Evolutionary conservation across 2,888 invertebrate species (phyloP).

Genomic region (Elegia similella): DNA sequence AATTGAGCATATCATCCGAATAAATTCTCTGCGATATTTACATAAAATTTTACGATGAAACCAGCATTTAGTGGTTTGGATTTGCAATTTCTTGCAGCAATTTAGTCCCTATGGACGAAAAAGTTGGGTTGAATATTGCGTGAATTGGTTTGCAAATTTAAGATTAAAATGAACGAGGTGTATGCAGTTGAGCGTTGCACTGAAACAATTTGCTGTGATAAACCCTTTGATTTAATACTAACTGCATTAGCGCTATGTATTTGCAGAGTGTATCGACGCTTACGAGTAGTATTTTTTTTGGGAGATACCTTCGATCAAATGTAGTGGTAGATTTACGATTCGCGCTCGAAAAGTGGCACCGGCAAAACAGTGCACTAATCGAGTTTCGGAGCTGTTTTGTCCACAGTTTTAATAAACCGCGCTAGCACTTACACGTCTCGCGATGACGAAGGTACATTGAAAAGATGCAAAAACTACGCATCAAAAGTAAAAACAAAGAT

Average conservation of each 20-base stretch:
- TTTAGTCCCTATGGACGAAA: conserved; percentile 19
- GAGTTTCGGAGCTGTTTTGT: too few relatives aligned
- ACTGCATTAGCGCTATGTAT: background rate
- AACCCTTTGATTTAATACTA: background rate
- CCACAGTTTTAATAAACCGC: too few relatives aligned
- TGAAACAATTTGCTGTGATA: conserved; percentile 35
- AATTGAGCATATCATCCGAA: conserved; percentile 53
- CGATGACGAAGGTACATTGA: too few relatives aligned
- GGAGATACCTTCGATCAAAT: too few relatives aligned
- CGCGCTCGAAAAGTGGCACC: too few relatives aligned
- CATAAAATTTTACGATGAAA: conserved; percentile 50
- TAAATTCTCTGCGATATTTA: conserved; percentile 51
- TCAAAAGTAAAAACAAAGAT: too few relatives aligned
- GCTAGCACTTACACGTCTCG: too few relatives aligned
- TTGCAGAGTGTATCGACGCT: background rate
- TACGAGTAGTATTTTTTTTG: too few relatives aligned
- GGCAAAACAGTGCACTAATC: too few relatives aligned
- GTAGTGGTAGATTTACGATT: too few relatives aligned
- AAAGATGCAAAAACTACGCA: too few relatives aligned
- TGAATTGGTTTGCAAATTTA: conserved; percentile 15
- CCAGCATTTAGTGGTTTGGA: conserved; percentile 33
- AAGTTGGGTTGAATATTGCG: conserved; percentile 23
- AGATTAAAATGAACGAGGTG: conserved; percentile 40
- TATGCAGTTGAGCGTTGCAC: conserved; percentile 32
- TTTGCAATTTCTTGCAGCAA: conserved; percentile 25